Conservation (phyloP, 2,113 vertebrate genomes). For the Petaurus breviceps region DNA sequence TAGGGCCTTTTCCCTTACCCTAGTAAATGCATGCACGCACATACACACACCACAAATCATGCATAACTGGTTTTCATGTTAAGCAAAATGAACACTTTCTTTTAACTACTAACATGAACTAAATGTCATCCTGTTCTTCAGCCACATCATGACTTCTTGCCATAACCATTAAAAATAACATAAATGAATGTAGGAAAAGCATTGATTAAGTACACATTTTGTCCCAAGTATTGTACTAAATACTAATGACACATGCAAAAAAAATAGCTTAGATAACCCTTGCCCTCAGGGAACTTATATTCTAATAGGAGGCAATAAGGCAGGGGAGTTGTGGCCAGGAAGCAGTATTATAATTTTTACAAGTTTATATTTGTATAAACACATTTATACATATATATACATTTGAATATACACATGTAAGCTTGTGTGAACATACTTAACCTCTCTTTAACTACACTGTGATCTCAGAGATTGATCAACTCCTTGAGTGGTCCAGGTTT, state of each 20-base stretch:
- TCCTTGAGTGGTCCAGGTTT: neutral
- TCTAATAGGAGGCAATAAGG: neutral
- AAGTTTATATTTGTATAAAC: neutral
- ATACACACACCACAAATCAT: neutral
- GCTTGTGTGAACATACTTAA: neutral
- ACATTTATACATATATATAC: neutral
- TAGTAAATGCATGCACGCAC: neutral
- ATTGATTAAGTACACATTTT: neutral
- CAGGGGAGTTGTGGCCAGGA: neutral
- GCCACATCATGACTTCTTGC: neutral
- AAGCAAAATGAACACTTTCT: neutral
- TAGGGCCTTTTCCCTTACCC: neutral
- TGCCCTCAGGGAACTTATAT: neutral
- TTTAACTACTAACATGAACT: neutral
- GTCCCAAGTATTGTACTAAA: neutral
- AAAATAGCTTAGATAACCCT: neutral
- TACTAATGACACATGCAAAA: neutral
- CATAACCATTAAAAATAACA: neutral
- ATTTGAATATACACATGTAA: neutral
- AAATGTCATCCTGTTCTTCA: neutral
- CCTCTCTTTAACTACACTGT: neutral
- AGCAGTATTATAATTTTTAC: neutral
- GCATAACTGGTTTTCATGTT: neutral
- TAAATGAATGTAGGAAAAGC: neutral
- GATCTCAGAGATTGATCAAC: neutral